Base-by-base conservation (phyloP, 2,888 invertebrate species). In the Autographa pulchrina region DNA sequence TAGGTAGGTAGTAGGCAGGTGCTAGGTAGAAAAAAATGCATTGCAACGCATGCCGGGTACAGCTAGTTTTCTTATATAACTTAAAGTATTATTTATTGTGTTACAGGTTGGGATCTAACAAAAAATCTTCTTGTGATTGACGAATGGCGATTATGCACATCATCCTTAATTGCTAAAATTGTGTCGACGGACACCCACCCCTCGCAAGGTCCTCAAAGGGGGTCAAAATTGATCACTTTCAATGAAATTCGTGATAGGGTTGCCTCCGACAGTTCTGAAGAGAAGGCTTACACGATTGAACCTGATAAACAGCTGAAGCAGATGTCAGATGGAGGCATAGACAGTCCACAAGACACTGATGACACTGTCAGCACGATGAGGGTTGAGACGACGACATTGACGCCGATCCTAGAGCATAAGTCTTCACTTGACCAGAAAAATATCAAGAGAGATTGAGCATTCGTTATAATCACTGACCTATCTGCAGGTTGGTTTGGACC, bases 91-190 rank as follows among this genome's bases (percentile, higher is more conserved):
- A 52, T 61, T 43, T 6, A 43, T 20, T 38, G n/a, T 62, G 16
- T 66, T 89, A 58, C 86, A 97, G 97, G 96, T 62, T 97, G 97
- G 97, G 92, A 94, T 65, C 90, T 96, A 20, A 93, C 93, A 63
- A 96, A 94, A 74, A 97, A 97, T 89, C 92, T 97, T 32, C 84
- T 97, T 32, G 90, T 96, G 64, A 93, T 96, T 3, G 97, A 96
- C 64, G 96, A 97, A 86, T 97, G 97, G 96, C 96, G 97, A 16
- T 43, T 92, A 38, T 82, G 78, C 65, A 75, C 73, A 11, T 72
- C 75, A 16, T 77, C 68, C 63, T 35, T 72, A 5, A 48, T 66
- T 4, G 38, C 77, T 0, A 65, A 64, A 41, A 13, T 71, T 25
- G 70, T 77, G 70, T 69, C 81, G 11, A 32, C 65, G 6, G 78